Percentiles rank a stretch among this genome's conserved stretches.
Conservation (phyloP, 2,888 invertebrate genomes). For the Torymus auratus region DNA sequence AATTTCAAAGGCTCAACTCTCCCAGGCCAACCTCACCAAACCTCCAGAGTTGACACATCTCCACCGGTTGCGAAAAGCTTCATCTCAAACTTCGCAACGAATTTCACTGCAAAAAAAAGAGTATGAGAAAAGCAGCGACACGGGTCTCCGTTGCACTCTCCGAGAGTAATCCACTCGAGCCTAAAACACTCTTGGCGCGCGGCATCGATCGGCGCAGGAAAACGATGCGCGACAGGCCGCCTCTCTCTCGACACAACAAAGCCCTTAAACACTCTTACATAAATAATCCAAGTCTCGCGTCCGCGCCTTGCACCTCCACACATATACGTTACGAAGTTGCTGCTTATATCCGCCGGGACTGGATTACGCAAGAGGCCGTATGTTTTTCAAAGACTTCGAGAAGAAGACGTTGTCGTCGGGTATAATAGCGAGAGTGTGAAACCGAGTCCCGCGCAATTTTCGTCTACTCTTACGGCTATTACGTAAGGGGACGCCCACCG, state of each 20-base stretch:
- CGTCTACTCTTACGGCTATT: slow-evolving; percentile 40
- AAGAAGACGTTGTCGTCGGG: too few relatives aligned
- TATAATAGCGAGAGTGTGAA: not conserved
- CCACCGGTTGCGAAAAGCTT: too few relatives aligned
- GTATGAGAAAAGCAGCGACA: too few relatives aligned
- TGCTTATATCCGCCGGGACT: not conserved
- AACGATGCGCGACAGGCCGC: too few relatives aligned
- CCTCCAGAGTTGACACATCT: too few relatives aligned
- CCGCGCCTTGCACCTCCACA: not conserved
- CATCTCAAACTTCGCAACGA: too few relatives aligned
- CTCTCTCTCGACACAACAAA: slow-evolving; percentile 16
- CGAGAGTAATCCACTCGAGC: slow-evolving; percentile 4
- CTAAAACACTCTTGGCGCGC: slow-evolving; percentile 2
- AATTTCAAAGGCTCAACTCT: too few relatives aligned
- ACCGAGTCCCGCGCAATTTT: slow-evolving; percentile 40
- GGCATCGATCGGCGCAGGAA: not conserved
- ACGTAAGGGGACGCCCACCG: slow-evolving; percentile 10
- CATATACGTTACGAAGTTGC: too few relatives aligned
- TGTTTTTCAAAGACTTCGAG: not conserved
- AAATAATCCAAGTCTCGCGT: slow-evolving; percentile 8
- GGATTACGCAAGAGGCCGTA: slow-evolving; percentile 26
- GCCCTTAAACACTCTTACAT: slow-evolving; percentile 35
- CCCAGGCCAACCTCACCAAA: too few relatives aligned
- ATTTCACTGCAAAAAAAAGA: too few relatives aligned
- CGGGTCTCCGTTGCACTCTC: not conserved